Base-by-base conservation (phyloP, 1,140 invertebrate species). In the Monochamus saltuarius region DNA sequence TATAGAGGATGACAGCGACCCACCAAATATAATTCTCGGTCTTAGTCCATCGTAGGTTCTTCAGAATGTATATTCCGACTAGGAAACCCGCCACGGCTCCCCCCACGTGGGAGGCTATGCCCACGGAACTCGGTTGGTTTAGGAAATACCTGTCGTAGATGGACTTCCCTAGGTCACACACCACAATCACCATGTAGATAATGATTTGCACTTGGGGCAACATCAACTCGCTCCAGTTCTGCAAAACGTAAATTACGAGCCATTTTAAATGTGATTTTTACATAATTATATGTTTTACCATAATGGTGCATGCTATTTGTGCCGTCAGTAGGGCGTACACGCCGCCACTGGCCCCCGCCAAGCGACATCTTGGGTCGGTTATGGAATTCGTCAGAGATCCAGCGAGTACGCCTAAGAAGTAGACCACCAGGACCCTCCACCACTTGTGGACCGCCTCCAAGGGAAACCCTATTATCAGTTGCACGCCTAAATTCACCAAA, bases 261-360 rank as follows among this genome's bases (percentile, higher is more conserved):
- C 0, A 19, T 6, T 51, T 42, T 17, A 42, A 11, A n/a, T n/a
- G 13, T 4, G 13, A 14, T 42, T 42, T n/a, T n/a, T n/a, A n/a
- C 1, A n/a, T 3, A 0, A n/a, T 14, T 11, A 42, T 42, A 14
- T 59, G 0, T 42, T 75, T 81, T 76, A 92, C 92, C 86, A 98
- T 88, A 60, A 98, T 86, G 35, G 98, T 90, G 17, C 92, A 95
- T 10, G 97, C 92, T 40, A 99, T 83, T 73, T 99, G 96, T 6
- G 96, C 96, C 0, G 95, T 90, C 11, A 99, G 92, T 4, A 99
- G 71, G 3, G 95, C 92, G 76, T 99, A 99, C 0, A 97, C 95
- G 0, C 96, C 97, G 10, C 95, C 97, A 34, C 94, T 97, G 3
- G 97, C 96, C 17, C 97, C 97, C 6, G 94, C 96, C 1, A 99